Evolutionary conservation across 2,888 invertebrate species (phyloP), one percentile per base, ranked within the genome.

Genomic region (Lathronympha strigana): DNA sequence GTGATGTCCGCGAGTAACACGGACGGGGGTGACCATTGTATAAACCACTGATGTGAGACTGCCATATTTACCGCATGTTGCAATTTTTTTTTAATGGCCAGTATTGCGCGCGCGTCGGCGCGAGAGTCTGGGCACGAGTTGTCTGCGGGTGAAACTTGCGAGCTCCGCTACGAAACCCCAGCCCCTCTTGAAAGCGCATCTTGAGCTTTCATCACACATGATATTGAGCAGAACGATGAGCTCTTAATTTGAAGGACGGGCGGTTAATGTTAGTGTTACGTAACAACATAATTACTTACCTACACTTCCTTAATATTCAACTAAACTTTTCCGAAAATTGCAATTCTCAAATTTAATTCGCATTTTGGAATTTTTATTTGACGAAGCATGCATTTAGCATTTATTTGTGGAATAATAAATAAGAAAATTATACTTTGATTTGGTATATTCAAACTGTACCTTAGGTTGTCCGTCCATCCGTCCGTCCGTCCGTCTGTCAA

Each of bases 21-120:
- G 31, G 87, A 77, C 4, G 92, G 91, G 11, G 88, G 75, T 13
- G 88, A 82, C 92, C 92, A 92, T 75, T 92, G 89, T 68, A 91
- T 81, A 74, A 90, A 91, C 91, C 92, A 92, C 81, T 91, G 92
- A 76, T 91, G 88, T 67, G 91, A 89, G 71, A 90, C 84, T 66
- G 92, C 89, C 89, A 92, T 92, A 55, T 67, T 77, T 75, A 43
- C 40, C 40, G 15, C 55, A 43, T 55, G 1, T 43, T 55, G 13
- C 13, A 13, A 28, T 13, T 11, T 13, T 25, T 28, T 43, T 19
- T 40, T 1, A 33, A 4, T 2, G n/a, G n/a, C 13, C 3, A 13
- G 17, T 25, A 28, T 31, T 15, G 6, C 54, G 73, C 71, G 76
- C 79, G 79, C 87, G 87, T 83, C 78, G 79, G 73, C 76, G 70